phyloP scores from a whole-genome alignment of 2,797 vertebrate species.

The Myotis daubentonii region DNA sequence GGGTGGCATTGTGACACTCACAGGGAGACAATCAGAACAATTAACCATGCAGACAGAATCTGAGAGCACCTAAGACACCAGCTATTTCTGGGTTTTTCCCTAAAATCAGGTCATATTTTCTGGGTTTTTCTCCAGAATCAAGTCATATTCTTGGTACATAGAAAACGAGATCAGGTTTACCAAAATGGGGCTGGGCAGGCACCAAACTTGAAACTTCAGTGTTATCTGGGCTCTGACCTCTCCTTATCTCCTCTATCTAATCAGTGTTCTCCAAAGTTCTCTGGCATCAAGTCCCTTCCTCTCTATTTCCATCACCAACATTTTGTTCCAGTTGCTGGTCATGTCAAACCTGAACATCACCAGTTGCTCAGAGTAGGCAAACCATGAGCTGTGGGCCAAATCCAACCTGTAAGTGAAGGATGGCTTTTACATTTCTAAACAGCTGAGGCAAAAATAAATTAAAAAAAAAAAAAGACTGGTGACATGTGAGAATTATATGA shows the following conservation, averaged over 20 bases:
- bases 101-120: background rate
- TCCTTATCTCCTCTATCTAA: background rate
- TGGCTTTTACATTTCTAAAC: background rate
- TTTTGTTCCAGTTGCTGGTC: background rate
- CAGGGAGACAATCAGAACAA: background rate
- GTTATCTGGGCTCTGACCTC: background rate
- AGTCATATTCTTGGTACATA: background rate
- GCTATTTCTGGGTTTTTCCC: background rate
- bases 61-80: background rate
- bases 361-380: background rate
- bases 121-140: background rate
- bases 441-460: background rate
- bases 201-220: background rate
- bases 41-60: background rate
- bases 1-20: background rate
- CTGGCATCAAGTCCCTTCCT: constrained; percentile 2
- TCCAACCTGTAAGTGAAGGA: background rate
- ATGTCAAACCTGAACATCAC: background rate
- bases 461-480: background rate
- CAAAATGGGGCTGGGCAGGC: background rate
- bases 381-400: background rate
- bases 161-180: constrained; percentile 15
- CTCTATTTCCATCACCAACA: background rate
- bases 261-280: constrained; percentile 26
- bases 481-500: background rate